Evolutionary conservation across 2,113 vertebrate species (phyloP), one percentile per base, ranked within the genome.

Genomic region (Synchiropus splendidus): DNA sequence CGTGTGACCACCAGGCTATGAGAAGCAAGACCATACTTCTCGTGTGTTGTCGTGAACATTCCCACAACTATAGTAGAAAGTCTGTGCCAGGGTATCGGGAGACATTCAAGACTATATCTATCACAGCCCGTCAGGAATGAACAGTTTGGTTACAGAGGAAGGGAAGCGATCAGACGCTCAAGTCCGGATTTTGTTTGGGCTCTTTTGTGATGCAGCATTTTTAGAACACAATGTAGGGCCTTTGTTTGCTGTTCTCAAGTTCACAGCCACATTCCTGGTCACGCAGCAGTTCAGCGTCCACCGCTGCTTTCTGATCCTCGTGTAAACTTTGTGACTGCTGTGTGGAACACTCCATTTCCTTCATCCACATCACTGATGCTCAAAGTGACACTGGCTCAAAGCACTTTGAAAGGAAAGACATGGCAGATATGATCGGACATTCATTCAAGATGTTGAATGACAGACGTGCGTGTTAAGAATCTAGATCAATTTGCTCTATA

Each of bases 161-260:
- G 61, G 45, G 9, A 40, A n/a, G 58, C 58, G 78, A 59, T 77
- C 68, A 50, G 54, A 66, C 59, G 63, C 31, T 43, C 67, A 54
- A 54, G 63, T 64, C 58, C 49, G 59, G 68, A 53, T 49, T 69
- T 67, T 74, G 64, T 58, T 55, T 70, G 55, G 51, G 51, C 46
- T 18, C 60, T 70, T 75, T 77, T 75, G 74, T 82, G 78, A 82
- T 48, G 36, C 72, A 77, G 76, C 76, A 78, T 59, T 72, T 79
- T 75, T 54, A 60, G 13, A 63, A 58, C 60, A 80, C 76, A 83
- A 80, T 63, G 58, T 57, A 36, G 21, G 48, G 16, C 48, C 74
- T 75, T 80, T 78, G 74, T 80, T 43, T 34, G 42, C 45, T 31
- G 10, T 16, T 42, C 43, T 64, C 17, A 37, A 72, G 50, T 58